These are phyloP conservation scores for Agrochola lychnidis DNA, from an alignment of 2,888 invertebrate species.

Conservation along the genomic window DNA sequence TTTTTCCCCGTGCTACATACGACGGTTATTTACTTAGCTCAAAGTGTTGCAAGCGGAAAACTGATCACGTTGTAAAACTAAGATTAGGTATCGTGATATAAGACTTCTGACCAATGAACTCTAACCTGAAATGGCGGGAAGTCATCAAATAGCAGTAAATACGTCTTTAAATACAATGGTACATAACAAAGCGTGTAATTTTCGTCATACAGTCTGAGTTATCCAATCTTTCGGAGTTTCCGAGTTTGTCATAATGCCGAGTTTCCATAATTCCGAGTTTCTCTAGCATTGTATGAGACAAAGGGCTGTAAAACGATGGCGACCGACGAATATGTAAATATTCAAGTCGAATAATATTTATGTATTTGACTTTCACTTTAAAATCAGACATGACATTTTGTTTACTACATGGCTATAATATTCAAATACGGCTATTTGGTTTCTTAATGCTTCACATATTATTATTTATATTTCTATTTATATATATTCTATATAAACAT, in stretches of 20 bases:
- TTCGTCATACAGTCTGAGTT: constrained; percentile 28
- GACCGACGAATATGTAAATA: constrained; percentile 46
- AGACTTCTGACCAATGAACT: constrained; percentile 45
- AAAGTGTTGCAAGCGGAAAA: constrained; percentile 28
- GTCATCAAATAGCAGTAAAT: constrained; percentile 27
- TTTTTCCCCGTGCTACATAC: constrained; percentile 7
- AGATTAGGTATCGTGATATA: constrained; percentile 34
- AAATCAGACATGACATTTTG: constrained; percentile 20
- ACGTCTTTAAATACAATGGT: constrained; percentile 47
- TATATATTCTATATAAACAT: too few relatives aligned
- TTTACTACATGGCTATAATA: constrained; percentile 25
- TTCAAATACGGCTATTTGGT: constrained; percentile 27
- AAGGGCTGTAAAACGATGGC: constrained; percentile 49
- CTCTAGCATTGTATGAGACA: constrained; percentile 44
- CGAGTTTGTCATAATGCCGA: constrained; percentile 19
- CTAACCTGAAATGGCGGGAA: constrained; percentile 48
- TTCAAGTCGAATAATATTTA: constrained; percentile 46
- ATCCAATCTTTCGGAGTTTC: constrained; percentile 42
- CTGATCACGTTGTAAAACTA: constrained; percentile 19
- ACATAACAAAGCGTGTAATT: constrained; percentile 49
- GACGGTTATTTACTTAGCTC: background rate
- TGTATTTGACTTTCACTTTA: constrained; percentile 54
- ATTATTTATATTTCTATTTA: background rate
- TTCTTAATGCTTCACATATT: background rate
- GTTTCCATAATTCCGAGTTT: constrained; percentile 39